phyloP scores from a whole-genome alignment of 2,113 vertebrate genomes.

The Colius striatus region DNA sequence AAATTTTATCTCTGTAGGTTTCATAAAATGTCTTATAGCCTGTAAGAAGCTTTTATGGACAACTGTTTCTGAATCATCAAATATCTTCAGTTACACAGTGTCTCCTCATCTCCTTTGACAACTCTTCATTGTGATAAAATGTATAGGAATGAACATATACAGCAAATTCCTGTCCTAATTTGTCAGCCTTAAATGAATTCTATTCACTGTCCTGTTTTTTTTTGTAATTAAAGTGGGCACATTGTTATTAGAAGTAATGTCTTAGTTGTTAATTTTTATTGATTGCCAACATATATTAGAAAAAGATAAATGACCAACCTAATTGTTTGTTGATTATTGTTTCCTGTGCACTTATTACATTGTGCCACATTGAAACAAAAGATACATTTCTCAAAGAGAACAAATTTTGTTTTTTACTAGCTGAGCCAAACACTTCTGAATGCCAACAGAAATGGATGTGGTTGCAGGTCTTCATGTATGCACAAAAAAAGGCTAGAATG shows the following conservation, averaged over 20 bases:
- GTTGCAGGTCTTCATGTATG: neutral
- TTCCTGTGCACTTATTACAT: constrained; percentile 28
- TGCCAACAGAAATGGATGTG: neutral
- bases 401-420: neutral
- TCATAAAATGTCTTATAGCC: neutral
- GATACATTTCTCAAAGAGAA: neutral
- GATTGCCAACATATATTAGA: constrained; percentile 45
- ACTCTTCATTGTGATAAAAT: constrained; percentile 23
- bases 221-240: constrained; percentile 35
- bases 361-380: neutral
- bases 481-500: neutral
- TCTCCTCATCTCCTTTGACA: neutral
- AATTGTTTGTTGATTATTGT: constrained; percentile 44
- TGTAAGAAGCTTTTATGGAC: neutral
- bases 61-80: neutral
- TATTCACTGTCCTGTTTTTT: neutral
- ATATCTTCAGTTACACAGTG: neutral
- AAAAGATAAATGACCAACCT: constrained; percentile 31
- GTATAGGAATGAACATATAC: neutral
- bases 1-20: neutral
- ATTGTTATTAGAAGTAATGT: constrained; percentile 39
- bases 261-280: constrained; percentile 54
- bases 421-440: neutral
- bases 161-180: neutral
- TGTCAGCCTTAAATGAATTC: constrained; percentile 31